Conservation (phyloP, 2,113 vertebrate genomes). For the Pogona vitticeps region DNA sequence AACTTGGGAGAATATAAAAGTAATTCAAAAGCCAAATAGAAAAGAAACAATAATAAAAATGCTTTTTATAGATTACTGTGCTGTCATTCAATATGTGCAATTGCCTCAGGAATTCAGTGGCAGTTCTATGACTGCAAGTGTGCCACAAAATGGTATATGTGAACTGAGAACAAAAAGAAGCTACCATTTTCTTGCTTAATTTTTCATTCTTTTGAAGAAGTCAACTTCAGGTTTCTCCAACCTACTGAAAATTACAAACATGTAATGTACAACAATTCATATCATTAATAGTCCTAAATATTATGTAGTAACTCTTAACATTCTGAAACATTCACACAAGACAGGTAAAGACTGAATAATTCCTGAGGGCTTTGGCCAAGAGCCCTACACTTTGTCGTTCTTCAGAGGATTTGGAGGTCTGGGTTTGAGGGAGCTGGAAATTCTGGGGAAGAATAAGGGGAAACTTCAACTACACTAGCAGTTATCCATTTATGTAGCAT, state of each 20-base stretch:
- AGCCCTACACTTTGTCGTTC: too few relatives aligned
- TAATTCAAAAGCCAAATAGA: conserved; percentile 20
- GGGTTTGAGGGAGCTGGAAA: not conserved
- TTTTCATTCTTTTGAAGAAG: not conserved
- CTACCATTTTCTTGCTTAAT: conserved; percentile 8
- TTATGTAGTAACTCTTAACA: not conserved
- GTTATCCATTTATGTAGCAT: not conserved
- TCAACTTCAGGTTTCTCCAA: not conserved
- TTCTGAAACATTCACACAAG: not conserved
- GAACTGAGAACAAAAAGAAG: conserved; percentile 11
- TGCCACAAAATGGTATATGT: not conserved
- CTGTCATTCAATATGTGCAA: conserved; percentile 25
- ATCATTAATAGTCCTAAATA: not conserved
- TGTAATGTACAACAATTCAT: not conserved
- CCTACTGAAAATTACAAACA: not conserved
- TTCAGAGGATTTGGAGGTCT: too few relatives aligned
- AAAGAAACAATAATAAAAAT: conserved; percentile 13
- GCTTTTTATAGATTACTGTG: conserved; percentile 6
- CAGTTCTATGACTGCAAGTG: not conserved
- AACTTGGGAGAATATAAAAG: conserved; percentile 33
- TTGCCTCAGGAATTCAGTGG: conserved; percentile 12
- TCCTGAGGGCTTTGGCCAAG: not conserved
- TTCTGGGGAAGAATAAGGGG: not conserved
- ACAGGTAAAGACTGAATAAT: not conserved
- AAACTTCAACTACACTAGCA: not conserved